These are phyloP conservation scores for Abrostola tripartita DNA, from an alignment of 2,888 invertebrate species.

Conservation along the genomic window DNA sequence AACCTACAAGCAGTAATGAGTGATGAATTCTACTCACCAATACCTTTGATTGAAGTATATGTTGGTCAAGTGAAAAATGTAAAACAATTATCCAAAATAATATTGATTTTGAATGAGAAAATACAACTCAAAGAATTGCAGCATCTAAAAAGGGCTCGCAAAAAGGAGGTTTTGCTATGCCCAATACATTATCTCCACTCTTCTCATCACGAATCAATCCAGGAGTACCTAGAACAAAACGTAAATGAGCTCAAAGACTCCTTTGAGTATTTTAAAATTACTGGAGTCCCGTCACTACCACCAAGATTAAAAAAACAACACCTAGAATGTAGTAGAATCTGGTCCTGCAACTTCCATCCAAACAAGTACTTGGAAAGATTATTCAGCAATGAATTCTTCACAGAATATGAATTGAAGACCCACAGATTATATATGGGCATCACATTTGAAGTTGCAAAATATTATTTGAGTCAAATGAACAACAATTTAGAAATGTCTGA, in stretches of 20 bases:
- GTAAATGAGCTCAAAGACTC: constrained; percentile 82
- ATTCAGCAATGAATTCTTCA: constrained; percentile 89
- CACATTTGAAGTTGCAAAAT: constrained; percentile 87
- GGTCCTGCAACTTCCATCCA: constrained; percentile 96
- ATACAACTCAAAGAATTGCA: constrained; percentile 89
- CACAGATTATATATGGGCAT: constrained; percentile 89
- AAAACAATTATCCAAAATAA: constrained; percentile 89
- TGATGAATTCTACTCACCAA: constrained; percentile 83
- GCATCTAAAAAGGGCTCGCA: constrained; percentile 92
- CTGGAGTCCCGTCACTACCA: constrained; percentile 88
- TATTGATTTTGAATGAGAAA: constrained; percentile 88
- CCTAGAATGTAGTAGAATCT: constrained; percentile 87
- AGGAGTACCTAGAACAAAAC: constrained; percentile 75
- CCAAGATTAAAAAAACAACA: constrained; percentile 92
- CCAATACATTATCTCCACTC: constrained; percentile 66
- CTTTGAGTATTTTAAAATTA: constrained; percentile 85
- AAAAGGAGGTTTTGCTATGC: constrained; percentile 88
- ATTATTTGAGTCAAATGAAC: constrained; percentile 54
- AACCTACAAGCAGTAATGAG: constrained; percentile 86
- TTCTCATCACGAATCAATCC: constrained; percentile 73
- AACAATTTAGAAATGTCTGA: constrained; percentile 38
- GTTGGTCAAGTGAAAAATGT: constrained; percentile 89
- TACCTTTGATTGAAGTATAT: constrained; percentile 88
- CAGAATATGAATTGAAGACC: constrained; percentile 78
- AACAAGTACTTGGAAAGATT: constrained; percentile 92